A percentile compares a stretch with the other conserved stretches of the same genome.
These are phyloP conservation scores for Oscheius myriophilus DNA, from an alignment of 2,888 invertebrate species.

Conservation along the genomic window DNA sequence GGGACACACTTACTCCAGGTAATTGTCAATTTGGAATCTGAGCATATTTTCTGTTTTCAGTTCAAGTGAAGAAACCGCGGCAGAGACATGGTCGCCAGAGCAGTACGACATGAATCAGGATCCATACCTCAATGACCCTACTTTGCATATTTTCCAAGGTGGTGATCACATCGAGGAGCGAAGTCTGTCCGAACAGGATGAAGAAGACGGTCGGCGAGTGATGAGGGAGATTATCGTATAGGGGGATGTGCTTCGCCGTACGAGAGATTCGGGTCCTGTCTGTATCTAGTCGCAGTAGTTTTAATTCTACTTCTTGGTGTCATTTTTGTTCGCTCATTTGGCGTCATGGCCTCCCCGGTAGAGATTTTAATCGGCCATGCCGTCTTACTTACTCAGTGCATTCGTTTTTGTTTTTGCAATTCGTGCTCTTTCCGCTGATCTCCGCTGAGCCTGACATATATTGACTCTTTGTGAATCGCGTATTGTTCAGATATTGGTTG, in stretches of 20 bases:
- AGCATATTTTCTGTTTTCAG: slow-evolving; percentile 5
- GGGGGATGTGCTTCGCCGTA: neutral
- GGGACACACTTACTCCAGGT: slow-evolving; percentile 43
- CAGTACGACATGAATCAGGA: slow-evolving; percentile 40
- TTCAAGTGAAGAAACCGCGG: slow-evolving; percentile 43
- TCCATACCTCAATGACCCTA: slow-evolving; percentile 35
- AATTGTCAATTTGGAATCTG: too few relatives aligned
- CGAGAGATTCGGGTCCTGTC: slow-evolving; percentile 32
- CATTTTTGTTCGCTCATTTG: slow-evolving; percentile 21
- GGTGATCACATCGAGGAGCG: slow-evolving; percentile 27
- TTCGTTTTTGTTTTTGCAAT: neutral
- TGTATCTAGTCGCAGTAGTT: slow-evolving; percentile 23
- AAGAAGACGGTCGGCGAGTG: slow-evolving; percentile 44
- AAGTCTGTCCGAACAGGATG: slow-evolving; percentile 31
- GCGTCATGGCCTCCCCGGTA: slow-evolving; percentile 23
- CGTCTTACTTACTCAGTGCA: slow-evolving; percentile 16
- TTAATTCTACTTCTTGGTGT: slow-evolving; percentile 24
- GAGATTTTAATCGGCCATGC: slow-evolving; percentile 17
- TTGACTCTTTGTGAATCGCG: too few relatives aligned
- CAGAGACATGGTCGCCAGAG: slow-evolving; percentile 41
- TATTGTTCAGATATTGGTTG: slow-evolving; percentile 6
- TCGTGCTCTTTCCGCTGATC: slow-evolving; percentile 15
- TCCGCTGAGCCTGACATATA: neutral
- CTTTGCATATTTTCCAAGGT: slow-evolving; percentile 34
- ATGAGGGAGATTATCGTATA: slow-evolving; percentile 55